phyloP scores from a whole-genome alignment of 2,797 vertebrate genomes.

The Propithecus deckenii region DNA sequence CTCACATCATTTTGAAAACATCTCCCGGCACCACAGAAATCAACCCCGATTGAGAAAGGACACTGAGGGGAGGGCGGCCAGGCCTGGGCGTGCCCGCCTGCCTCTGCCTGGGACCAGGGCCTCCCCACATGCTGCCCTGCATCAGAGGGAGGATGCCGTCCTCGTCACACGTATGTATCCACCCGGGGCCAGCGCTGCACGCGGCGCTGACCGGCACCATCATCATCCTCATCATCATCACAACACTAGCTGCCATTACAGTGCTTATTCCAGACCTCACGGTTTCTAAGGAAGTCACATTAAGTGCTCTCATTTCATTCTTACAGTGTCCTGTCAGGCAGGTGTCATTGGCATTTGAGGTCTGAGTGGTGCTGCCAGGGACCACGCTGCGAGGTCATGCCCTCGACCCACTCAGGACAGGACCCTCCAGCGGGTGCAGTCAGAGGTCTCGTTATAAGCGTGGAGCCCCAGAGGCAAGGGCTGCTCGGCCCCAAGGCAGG shows the following conservation, averaged over 20 bases:
- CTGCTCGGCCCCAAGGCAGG: not conserved
- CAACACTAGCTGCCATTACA: rapidly evolving
- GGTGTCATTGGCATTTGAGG: rapidly evolving
- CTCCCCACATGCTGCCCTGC: not conserved
- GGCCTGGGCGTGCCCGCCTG: not conserved
- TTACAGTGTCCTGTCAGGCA: not conserved
- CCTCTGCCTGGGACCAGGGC: not conserved
- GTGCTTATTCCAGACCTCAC: rapidly evolving
- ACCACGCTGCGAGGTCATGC: not conserved
- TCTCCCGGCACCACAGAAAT: conserved; percentile 68
- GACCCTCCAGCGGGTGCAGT: not conserved
- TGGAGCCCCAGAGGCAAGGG: not conserved
- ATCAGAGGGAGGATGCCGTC: not conserved
- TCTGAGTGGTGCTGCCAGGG: not conserved
- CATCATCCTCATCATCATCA: rapidly evolving
- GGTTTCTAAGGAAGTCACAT: not conserved
- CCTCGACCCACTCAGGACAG: not conserved
- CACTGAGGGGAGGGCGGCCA: not conserved
- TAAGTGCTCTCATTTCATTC: rapidly evolving
- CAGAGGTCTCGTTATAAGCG: not conserved
- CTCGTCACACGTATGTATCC: rapidly evolving
- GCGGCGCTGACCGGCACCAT: rapidly evolving
- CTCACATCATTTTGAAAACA: conserved; percentile 72
- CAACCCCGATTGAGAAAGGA: not conserved
- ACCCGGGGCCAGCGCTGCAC: not conserved